Evolutionary conservation across 2,113 vertebrate species (phyloP).

Genomic region (Ginglymostoma cirratum): DNA sequence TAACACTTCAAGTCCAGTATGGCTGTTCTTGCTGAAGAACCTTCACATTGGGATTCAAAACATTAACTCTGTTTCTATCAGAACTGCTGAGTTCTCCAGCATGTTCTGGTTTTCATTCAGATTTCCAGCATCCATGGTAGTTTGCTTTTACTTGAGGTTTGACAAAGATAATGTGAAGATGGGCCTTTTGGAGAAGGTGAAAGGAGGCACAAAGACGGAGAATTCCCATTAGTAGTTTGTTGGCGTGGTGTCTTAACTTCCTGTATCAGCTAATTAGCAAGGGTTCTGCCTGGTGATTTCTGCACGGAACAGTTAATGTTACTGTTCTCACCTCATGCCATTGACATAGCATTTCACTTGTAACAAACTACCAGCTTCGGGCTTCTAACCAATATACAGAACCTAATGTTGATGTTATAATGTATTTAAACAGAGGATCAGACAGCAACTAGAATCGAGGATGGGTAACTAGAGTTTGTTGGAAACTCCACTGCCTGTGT

Average conservation of each 20-base stretch:
- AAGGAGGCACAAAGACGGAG: neutral
- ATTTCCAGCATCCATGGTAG: no score
- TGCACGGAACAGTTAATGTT: neutral
- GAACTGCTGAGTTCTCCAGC: no score
- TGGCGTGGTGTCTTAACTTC: neutral
- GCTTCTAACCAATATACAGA: neutral
- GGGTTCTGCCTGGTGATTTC: neutral
- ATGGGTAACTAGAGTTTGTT: neutral
- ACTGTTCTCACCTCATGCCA: neutral
- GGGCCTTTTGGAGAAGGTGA: neutral
- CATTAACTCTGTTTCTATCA: no score
- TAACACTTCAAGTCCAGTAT: no score
- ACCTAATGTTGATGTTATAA: neutral
- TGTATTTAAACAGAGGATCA: neutral
- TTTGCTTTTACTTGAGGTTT: neutral
- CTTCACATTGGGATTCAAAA: no score
- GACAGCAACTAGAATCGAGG: neutral
- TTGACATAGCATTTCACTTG: neutral
- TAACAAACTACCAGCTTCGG: neutral
- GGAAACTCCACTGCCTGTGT: neutral
- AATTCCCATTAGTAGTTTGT: neutral
- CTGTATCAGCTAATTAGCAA: neutral
- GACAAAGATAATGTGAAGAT: neutral
- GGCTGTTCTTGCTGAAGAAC: no score
- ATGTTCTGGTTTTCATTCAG: no score